These are phyloP conservation scores for Oryzias celebensis DNA, from an alignment of 2,113 vertebrate species.

Conservation along the genomic window DNA sequence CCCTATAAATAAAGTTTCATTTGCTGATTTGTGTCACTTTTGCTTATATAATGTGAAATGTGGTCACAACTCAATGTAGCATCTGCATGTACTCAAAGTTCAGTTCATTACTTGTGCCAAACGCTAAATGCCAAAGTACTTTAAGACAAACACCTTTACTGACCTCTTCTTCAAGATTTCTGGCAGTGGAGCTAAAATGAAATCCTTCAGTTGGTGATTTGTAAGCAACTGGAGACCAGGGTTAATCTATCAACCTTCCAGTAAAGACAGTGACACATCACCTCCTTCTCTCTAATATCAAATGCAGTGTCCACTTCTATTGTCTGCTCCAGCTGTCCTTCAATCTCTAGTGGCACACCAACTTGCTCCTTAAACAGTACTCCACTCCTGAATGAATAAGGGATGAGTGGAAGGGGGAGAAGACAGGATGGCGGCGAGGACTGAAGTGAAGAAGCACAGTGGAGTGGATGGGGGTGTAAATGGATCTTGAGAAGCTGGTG, in stretches of 20 bases:
- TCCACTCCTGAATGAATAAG: conserved; percentile 63
- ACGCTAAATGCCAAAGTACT: too few relatives aligned
- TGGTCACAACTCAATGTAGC: too few relatives aligned
- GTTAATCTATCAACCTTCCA: conserved; percentile 29
- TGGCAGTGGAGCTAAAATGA: conserved; percentile 1
- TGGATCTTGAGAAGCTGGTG: conserved; percentile 65
- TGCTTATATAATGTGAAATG: too few relatives aligned
- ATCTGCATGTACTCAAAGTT: too few relatives aligned
- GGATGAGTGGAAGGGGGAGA: conserved; percentile 48
- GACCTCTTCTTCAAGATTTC: too few relatives aligned
- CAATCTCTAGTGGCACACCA: conserved; percentile 42
- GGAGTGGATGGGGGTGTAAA: conserved; percentile 58
- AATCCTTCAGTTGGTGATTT: conserved; percentile 13
- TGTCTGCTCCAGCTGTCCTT: conserved; percentile 32
- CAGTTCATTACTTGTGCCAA: too few relatives aligned
- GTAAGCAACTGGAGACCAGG: conserved; percentile 10
- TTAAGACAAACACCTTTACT: too few relatives aligned
- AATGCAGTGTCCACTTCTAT: conserved; percentile 10
- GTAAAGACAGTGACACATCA: conserved; percentile 30
- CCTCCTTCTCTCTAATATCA: conserved; percentile 11
- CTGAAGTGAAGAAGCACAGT: conserved; percentile 41
- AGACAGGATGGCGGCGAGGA: conserved; percentile 27
- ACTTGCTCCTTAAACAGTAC: conserved; percentile 65
- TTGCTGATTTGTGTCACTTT: too few relatives aligned
- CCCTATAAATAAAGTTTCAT: too few relatives aligned